Evolutionary conservation across 1,140 invertebrate genomes (phyloP).

Genomic region (Macrosteles quadrilineatus): DNA sequence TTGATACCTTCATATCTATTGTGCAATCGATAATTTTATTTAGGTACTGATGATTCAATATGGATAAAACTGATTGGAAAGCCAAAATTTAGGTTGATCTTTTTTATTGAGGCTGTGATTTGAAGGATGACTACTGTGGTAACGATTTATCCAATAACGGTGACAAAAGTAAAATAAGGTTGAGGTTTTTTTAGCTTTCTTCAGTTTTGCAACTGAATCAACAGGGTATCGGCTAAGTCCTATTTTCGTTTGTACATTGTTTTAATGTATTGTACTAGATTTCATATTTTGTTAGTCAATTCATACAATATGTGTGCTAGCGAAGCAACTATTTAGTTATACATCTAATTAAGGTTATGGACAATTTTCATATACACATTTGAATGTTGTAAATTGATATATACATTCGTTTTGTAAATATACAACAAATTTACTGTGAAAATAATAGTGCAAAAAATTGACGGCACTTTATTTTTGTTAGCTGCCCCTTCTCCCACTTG

Average conservation of each 20-base stretch:
- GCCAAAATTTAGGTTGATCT: too few species aligned
- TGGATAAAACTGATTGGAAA: too few species aligned
- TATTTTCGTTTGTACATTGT: neutral
- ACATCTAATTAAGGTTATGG: neutral
- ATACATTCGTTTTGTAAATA: constrained; percentile 8
- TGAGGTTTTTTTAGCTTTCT: too few species aligned
- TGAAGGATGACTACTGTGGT: too few species aligned
- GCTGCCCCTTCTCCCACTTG: neutral
- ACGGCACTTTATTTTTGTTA: neutral
- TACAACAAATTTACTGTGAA: neutral
- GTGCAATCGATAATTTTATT: too few species aligned
- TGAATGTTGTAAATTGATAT: constrained; percentile 10
- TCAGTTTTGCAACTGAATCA: neutral
- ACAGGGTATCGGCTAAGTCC: constrained; percentile 9
- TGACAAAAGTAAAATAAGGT: too few species aligned
- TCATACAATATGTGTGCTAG: neutral
- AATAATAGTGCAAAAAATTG: neutral
- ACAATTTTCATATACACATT: constrained; percentile 1
- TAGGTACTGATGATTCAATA: too few species aligned
- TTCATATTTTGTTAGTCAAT: neutral
- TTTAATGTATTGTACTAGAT: neutral
- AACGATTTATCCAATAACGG: too few species aligned
- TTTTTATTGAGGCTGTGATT: too few species aligned
- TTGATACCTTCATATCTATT: too few species aligned
- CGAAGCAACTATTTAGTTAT: neutral